Conservation (phyloP, 2,797 vertebrate genomes). For the Poecile montanus region DNA sequence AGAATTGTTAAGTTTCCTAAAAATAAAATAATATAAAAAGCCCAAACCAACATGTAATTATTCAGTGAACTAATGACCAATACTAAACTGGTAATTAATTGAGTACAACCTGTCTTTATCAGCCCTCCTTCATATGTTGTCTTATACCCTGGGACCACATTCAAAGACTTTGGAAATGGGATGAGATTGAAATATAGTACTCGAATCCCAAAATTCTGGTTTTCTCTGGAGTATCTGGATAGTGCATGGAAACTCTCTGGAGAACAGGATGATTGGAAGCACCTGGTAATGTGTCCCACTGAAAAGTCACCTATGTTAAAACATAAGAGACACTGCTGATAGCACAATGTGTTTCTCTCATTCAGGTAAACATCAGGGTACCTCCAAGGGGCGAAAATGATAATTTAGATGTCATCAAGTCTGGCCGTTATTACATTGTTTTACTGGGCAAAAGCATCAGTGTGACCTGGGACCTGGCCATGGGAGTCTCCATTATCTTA, state of each 20-base stretch:
- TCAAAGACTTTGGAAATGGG: background rate
- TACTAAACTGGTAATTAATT: background rate
- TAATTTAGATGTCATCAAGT: constrained; percentile 87
- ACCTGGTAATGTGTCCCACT: background rate
- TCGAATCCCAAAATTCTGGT: background rate
- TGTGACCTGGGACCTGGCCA: constrained; percentile 89
- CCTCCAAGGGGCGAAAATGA: constrained; percentile 79
- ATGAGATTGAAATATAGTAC: background rate
- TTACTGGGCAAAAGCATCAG: constrained; percentile 85
- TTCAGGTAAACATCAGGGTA: constrained; percentile 86
- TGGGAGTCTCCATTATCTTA: constrained; percentile 85
- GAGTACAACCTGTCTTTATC: background rate
- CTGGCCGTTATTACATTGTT: constrained; percentile 88
- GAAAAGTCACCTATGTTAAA: background rate
- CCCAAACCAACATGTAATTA: background rate
- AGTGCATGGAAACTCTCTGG: background rate
- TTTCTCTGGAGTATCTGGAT: background rate
- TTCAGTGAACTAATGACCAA: background rate
- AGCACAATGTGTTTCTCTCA: background rate
- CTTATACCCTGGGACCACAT: background rate
- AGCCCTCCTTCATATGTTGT: background rate
- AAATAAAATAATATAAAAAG: background rate
- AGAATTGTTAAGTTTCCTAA: background rate
- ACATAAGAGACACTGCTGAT: background rate
- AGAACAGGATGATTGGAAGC: background rate